Conservation (phyloP, 2,797 vertebrate species). For the Tympanoctomys barrerae region DNA sequence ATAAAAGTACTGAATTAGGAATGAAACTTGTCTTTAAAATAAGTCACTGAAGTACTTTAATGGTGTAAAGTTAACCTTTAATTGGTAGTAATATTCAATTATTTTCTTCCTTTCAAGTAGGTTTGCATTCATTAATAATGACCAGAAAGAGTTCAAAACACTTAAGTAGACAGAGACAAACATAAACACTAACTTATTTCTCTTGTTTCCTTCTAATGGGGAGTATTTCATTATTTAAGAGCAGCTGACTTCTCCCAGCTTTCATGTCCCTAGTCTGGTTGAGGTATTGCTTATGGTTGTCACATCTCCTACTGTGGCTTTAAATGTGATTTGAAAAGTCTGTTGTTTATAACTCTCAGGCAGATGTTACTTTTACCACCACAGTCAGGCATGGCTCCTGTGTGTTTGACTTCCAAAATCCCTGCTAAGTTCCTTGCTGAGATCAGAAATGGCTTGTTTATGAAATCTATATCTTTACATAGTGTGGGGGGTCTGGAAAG, state of each 20-base stretch:
- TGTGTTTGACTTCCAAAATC: constrained; percentile 89
- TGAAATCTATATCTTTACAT: constrained; percentile 84
- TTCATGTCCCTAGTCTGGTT: constrained; percentile 60
- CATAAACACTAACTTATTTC: not conserved
- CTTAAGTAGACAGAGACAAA: constrained; percentile 15
- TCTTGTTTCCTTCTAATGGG: not conserved
- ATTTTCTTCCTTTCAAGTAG: constrained; percentile 50
- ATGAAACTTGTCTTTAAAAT: constrained; percentile 6
- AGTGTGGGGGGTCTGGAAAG: constrained; percentile 85
- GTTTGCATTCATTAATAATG: constrained; percentile 19
- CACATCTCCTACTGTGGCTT: constrained; percentile 78
- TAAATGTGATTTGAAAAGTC: constrained; percentile 85
- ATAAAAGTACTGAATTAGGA: not conserved
- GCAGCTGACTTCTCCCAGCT: constrained; percentile 65
- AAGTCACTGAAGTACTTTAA: not conserved
- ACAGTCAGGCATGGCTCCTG: constrained; percentile 86
- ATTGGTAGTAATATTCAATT: not conserved
- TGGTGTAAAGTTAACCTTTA: not conserved
- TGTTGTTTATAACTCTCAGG: constrained; percentile 84
- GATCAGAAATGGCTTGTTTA: constrained; percentile 88
- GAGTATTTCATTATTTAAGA: constrained; percentile 5
- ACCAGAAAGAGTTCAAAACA: not conserved
- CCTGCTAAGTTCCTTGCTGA: constrained; percentile 87
- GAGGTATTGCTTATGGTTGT: constrained; percentile 83
- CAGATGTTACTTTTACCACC: constrained; percentile 89